Conservation (phyloP, 2,888 invertebrate species). For the Himalopsyche anomala region DNA sequence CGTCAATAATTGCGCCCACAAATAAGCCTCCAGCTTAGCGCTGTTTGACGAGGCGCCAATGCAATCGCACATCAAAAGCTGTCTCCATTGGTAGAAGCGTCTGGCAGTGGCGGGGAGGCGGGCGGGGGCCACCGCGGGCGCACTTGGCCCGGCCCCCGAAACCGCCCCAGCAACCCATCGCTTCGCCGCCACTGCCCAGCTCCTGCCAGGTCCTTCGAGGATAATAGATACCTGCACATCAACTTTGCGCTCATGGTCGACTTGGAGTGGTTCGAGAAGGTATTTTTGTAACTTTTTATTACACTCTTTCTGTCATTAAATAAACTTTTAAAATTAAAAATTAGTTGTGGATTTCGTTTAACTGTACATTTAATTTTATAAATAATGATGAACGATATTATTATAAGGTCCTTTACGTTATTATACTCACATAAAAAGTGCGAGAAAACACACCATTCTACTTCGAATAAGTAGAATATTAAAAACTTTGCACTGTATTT, state of each 20-base stretch:
- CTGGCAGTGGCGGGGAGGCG: constrained; percentile 15
- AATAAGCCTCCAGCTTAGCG: constrained; percentile 5
- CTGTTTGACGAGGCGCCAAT: constrained; percentile 21
- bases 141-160: constrained; percentile 71
- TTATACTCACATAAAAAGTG: too few relatives aligned
- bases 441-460: too few relatives aligned
- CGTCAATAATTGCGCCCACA: background rate
- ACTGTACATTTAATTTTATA: too few relatives aligned
- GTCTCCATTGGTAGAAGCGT: constrained; percentile 37
- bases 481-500: too few relatives aligned
- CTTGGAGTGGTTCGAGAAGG: constrained; percentile 82
- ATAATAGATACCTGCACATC: constrained; percentile 81
- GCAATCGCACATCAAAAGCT: constrained; percentile 38
- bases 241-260: constrained; percentile 80
- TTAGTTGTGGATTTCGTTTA: too few relatives aligned
- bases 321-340: background rate
- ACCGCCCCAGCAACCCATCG: constrained; percentile 64
- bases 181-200: constrained; percentile 64
- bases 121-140: constrained; percentile 66
- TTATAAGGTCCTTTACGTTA: too few relatives aligned
- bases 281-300: constrained; percentile 69
- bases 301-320: background rate
- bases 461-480: too few relatives aligned
- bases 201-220: constrained; percentile 74
- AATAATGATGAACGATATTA: too few relatives aligned